Conservation (phyloP, 1,140 invertebrate species). For the Hycleus phaleratus region DNA sequence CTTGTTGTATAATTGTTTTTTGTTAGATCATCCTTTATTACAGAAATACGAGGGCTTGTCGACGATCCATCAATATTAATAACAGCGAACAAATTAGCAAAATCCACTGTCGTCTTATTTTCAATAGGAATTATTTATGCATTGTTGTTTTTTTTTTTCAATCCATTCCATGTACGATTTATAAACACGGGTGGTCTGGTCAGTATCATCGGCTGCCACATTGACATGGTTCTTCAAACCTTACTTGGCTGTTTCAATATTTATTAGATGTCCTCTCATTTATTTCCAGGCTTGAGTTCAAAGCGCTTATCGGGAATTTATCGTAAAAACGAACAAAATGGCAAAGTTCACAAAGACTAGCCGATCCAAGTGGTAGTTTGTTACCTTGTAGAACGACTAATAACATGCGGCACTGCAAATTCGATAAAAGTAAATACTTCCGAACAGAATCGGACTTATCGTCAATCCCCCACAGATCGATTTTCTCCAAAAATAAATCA, state of each 20-base stretch:
- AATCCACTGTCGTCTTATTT: too few species aligned
- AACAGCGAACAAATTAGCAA: too few species aligned
- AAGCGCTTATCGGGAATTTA: constrained; percentile 17
- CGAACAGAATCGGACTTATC: not conserved
- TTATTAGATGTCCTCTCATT: constrained; percentile 27
- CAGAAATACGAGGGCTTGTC: too few species aligned
- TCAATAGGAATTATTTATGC: constrained; percentile 9
- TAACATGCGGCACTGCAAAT: constrained; percentile 23
- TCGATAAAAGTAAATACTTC: constrained; percentile 15
- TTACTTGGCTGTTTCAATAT: constrained; percentile 27
- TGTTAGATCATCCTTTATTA: too few species aligned
- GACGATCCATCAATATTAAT: too few species aligned
- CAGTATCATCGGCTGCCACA: constrained; percentile 17
- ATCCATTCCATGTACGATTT: constrained; percentile 3
- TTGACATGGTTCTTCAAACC: constrained; percentile 28
- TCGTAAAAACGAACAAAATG: constrained; percentile 18
- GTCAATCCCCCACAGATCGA: too few species aligned
- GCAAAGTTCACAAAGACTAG: constrained; percentile 17
- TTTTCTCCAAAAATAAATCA: too few species aligned
- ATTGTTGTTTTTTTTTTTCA: constrained; percentile 1
- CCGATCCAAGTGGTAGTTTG: constrained; percentile 20
- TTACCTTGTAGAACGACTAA: constrained; percentile 22
- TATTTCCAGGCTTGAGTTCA: constrained; percentile 17
- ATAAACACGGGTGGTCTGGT: constrained; percentile 22
- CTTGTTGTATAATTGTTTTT: too few species aligned